Evolutionary conservation across 1,140 invertebrate species (phyloP), one percentile per base, ranked within the genome.

Genomic region (Brachionus rotundiformis): DNA sequence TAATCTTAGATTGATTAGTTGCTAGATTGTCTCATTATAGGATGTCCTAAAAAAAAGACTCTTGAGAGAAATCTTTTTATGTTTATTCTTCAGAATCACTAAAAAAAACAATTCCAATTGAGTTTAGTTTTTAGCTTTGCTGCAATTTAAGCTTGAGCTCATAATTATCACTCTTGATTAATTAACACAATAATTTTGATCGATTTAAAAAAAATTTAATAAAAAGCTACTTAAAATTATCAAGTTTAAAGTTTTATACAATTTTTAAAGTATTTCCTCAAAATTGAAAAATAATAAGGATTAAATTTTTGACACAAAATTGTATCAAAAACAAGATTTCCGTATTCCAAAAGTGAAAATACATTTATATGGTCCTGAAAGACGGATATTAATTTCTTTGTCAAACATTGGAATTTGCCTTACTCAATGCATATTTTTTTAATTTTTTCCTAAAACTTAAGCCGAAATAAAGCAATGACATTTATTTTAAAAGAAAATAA

Each of bases 11-110:
- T 54, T 49, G 47, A 49, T 49, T 49, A 19, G 47, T 49, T 54
- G n/a, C 16, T 16, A 8, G 47, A 54, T 54, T 54, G 47, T 54
- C 47, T 54, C 47, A 54, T 54, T 54, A 19, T 6, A 19, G 47
- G 47, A 19, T 54, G 47, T 54, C 47, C 47, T 54, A 54, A 54
- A 54, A 11, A 41, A 54, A 54, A 54, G 19, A 54, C 47, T 23
- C 19, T 54, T 54, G 47, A 54, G 47, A 54, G 47, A 54, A 25
- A 54, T 54, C 47, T 54, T 54, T 54, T 49, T 54, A 19, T 54
- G 47, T 54, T 54, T 54, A 8, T 54, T 54, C 47, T 54, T 54
- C 19, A 2, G 47, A 54, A 54, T 54, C 47, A 54, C 47, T 25
- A 25, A 2, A 54, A 54, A 54, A 54, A n/a, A n/a, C n/a, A 2